phyloP scores from a whole-genome alignment of 35 echinoderm and acorn worm genomes.

The Chiridota heheva region DNA sequence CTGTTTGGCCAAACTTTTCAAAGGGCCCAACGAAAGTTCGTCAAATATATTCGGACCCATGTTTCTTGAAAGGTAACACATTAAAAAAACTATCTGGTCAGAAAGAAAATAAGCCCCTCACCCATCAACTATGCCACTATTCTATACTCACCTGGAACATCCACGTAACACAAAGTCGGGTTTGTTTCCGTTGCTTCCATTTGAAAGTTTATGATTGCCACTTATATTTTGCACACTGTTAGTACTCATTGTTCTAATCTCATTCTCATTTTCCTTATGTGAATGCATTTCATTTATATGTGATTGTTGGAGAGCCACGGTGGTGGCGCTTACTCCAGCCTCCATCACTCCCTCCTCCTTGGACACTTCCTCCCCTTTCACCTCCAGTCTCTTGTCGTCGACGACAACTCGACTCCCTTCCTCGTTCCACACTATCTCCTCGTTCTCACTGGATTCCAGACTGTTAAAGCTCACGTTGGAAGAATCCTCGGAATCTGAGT shows the following conservation, averaged over 20 bases:
- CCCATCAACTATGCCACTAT: too few species aligned
- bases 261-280: neutral
- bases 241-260: too few species aligned
- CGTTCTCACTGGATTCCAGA: neutral
- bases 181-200: constrained; percentile 9
- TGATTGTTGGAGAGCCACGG: neutral
- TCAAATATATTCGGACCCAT: too few species aligned
- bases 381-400: neutral
- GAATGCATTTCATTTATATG: neutral
- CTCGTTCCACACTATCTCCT: too few species aligned
- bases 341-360: neutral
- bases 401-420: too few species aligned
- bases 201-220: neutral
- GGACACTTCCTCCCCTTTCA: neutral
- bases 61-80: too few species aligned
- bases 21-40: too few species aligned
- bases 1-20: too few species aligned
- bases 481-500: neutral
- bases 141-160: constrained; percentile 36
- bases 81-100: too few species aligned
- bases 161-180: constrained; percentile 28
- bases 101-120: too few species aligned
- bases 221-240: neutral
- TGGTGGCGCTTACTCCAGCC: too few species aligned
- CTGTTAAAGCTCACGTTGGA: neutral